phyloP scores from a whole-genome alignment of 2,888 invertebrate species.

The Pterostichus madidus region DNA sequence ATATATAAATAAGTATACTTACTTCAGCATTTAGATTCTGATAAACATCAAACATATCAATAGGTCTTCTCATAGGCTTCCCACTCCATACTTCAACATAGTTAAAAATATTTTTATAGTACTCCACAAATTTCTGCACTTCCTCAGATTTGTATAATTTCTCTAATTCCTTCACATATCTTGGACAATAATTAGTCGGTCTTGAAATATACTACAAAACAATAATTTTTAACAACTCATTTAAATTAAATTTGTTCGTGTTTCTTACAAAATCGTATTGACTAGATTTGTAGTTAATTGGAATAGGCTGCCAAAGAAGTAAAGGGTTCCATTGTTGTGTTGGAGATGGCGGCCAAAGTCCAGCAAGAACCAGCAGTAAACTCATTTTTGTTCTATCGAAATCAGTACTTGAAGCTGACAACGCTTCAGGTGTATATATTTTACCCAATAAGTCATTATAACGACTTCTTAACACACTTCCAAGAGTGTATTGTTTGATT shows the following conservation, averaged over 20 bases:
- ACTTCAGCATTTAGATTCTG: slow-evolving; percentile 75
- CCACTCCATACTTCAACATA: slow-evolving; percentile 72
- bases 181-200: slow-evolving; percentile 74
- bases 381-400: slow-evolving; percentile 88
- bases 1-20: slow-evolving; percentile 24
- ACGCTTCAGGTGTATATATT: slow-evolving; percentile 76
- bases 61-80: slow-evolving; percentile 70
- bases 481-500: slow-evolving; percentile 75
- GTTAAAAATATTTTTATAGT: slow-evolving; percentile 70
- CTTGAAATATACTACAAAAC: slow-evolving; percentile 72
- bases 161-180: slow-evolving; percentile 73
- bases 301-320: slow-evolving; percentile 82
- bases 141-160: slow-evolving; percentile 71
- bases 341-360: slow-evolving; percentile 82
- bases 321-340: slow-evolving; percentile 77
- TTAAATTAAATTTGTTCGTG: neutral
- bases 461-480: slow-evolving; percentile 74
- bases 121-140: slow-evolving; percentile 70
- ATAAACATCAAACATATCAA: slow-evolving; percentile 72
- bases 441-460: slow-evolving; percentile 77
- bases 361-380: slow-evolving; percentile 84
- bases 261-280: slow-evolving; percentile 72
- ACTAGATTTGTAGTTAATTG: slow-evolving; percentile 74
- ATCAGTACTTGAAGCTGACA: slow-evolving; percentile 82
- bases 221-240: neutral